Percentiles rank a stretch among this genome's conserved stretches.
Evolutionary conservation across 2,113 vertebrate species (phyloP).

Genomic region (Gyps fulvus): DNA sequence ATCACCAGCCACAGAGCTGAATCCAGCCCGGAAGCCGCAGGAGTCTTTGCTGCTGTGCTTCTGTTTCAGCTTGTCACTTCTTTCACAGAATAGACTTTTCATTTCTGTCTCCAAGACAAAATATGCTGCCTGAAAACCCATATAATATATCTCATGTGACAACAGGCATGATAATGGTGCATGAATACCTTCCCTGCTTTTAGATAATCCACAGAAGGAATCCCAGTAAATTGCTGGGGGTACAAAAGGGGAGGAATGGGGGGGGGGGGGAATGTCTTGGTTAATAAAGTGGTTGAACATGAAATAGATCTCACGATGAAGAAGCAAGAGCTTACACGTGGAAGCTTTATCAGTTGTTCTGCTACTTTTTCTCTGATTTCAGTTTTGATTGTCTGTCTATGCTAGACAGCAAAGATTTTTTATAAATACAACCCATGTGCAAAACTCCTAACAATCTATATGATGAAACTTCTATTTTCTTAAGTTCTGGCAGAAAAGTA

Average conservation of each 20-base stretch:
- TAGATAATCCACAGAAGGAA: neutral
- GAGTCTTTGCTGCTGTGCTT: neutral
- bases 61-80: neutral
- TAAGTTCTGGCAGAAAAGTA: neutral
- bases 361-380: neutral
- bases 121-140: neutral
- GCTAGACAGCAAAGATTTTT: neutral
- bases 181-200: neutral
- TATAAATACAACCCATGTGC: neutral
- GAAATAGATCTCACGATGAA: neutral
- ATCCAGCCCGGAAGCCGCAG: neutral
- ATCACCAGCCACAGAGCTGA: neutral
- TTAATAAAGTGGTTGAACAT: neutral
- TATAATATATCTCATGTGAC: neutral
- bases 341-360: neutral
- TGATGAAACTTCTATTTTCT: neutral
- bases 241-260: neutral
- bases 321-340: neutral
- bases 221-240: neutral
- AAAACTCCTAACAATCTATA: neutral
- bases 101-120: conserved; percentile 16
- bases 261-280: neutral
- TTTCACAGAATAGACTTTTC: neutral
- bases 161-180: neutral
- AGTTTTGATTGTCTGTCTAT: neutral